phyloP scores from a whole-genome alignment of 2,113 vertebrate species.

The Phasianus colchicus region DNA sequence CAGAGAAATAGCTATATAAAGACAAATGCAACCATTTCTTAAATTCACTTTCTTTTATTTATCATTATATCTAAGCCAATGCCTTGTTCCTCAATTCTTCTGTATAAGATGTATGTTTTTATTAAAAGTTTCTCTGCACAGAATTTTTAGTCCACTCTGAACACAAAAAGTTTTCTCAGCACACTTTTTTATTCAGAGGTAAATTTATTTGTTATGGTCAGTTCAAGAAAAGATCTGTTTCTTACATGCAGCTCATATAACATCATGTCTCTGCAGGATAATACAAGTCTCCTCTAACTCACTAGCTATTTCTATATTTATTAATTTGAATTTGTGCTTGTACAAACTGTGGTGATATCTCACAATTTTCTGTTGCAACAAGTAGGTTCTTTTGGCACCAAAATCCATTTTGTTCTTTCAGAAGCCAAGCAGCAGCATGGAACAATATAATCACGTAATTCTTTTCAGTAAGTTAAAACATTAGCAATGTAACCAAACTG shows the following conservation, averaged over 20 bases:
- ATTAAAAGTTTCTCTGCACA: background rate
- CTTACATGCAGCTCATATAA: background rate
- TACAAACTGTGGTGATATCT: background rate
- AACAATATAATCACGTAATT: background rate
- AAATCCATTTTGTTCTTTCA: background rate
- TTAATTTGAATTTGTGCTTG: background rate
- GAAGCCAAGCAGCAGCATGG: background rate
- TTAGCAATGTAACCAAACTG: background rate
- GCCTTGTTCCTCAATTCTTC: background rate
- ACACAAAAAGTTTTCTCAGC: conserved; percentile 1
- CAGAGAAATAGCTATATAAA: conserved; percentile 23
- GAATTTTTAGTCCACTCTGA: conserved; percentile 8
- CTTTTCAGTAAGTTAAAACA: background rate
- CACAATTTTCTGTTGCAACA: background rate
- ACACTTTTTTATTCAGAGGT: background rate
- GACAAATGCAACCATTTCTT: conserved; percentile 25
- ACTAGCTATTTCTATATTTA: background rate
- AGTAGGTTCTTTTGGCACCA: background rate
- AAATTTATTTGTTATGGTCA: background rate
- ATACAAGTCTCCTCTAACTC: background rate
- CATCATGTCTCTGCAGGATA: background rate
- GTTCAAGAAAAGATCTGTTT: background rate
- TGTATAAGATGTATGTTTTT: background rate
- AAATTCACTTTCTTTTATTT: conserved; percentile 41
- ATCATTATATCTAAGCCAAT: conserved; percentile 14